Percentiles rank a stretch among this genome's conserved stretches.
These are phyloP conservation scores for Asteroscopus sphinx DNA, from an alignment of 2,888 invertebrate genomes.

Conservation along the genomic window DNA sequence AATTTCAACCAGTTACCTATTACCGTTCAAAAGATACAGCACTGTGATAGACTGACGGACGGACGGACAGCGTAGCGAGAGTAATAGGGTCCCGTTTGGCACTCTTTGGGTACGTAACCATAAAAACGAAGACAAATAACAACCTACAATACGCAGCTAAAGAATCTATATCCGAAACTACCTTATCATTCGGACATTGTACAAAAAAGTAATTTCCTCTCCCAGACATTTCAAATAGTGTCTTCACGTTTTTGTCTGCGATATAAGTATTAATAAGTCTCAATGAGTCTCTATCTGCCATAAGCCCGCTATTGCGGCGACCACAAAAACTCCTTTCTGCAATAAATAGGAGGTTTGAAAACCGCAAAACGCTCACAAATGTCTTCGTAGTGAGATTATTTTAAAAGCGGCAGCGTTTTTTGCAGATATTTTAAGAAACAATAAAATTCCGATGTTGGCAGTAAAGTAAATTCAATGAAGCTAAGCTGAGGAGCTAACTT, in stretches of 20 bases:
- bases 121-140: no score
- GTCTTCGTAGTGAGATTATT: constrained; percentile 32
- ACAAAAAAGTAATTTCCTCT: constrained; percentile 50
- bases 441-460: no score
- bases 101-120: no score
- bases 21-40: no score
- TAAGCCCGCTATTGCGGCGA: constrained; percentile 54
- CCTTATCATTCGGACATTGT: background rate
- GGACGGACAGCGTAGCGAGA: no score
- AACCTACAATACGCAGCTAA: background rate
- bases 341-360: constrained; percentile 63
- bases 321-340: constrained; percentile 60
- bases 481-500: no score
- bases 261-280: constrained; percentile 56
- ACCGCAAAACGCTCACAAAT: constrained; percentile 58
- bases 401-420: constrained; percentile 31
- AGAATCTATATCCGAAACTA: constrained; percentile 16
- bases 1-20: no score
- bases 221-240: constrained; percentile 45
- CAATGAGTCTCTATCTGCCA: constrained; percentile 47
- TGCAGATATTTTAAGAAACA: background rate
- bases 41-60: no score
- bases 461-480: no score
- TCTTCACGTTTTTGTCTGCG: constrained; percentile 47
- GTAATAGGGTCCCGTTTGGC: no score